Percentiles rank a stretch among this genome's conserved stretches.
Conservation (phyloP, 2,797 vertebrate genomes). For the Aulostomus chinensis region DNA sequence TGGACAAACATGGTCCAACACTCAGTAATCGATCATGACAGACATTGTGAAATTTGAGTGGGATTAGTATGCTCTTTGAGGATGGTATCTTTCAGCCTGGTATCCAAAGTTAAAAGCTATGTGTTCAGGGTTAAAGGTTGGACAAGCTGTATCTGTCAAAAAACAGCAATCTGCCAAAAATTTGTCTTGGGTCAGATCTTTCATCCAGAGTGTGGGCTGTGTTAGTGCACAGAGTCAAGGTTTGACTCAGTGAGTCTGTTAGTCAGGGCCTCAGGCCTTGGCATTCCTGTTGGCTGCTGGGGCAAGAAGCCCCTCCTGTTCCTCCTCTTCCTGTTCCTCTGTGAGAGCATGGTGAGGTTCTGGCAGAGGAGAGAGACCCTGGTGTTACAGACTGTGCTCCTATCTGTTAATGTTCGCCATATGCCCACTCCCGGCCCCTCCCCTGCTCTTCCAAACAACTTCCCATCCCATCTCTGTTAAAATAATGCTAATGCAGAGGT, state of each 20-base stretch:
- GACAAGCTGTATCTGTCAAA: constrained; percentile 58
- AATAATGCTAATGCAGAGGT: constrained; percentile 82
- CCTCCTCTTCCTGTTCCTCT: constrained; percentile 36
- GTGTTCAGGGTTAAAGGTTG: constrained; percentile 72
- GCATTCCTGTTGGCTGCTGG: constrained; percentile 66
- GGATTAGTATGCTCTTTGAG: constrained; percentile 62
- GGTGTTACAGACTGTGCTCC: constrained; percentile 54
- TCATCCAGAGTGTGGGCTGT: constrained; percentile 74
- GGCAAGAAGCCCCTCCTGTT: constrained; percentile 56
- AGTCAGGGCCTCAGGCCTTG: constrained; percentile 72
- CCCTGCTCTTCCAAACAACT: constrained; percentile 50
- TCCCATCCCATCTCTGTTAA: constrained; percentile 65
- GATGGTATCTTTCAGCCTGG: constrained; percentile 56
- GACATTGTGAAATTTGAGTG: constrained; percentile 64
- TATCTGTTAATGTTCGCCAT: constrained; percentile 35
- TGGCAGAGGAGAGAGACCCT: constrained; percentile 50
- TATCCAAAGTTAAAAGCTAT: constrained; percentile 66
- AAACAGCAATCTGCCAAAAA: constrained; percentile 72
- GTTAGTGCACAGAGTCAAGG: constrained; percentile 71
- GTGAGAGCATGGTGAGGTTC: constrained; percentile 37
- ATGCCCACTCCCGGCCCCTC: constrained; percentile 22
- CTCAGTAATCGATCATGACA: constrained; percentile 70
- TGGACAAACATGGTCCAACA: constrained; percentile 42
- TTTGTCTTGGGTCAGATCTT: constrained; percentile 71
- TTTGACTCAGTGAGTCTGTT: constrained; percentile 66